phyloP scores from a whole-genome alignment of 37 sponge, comb jelly and placozoan species.

The Bolinopsis microptera region DNA sequence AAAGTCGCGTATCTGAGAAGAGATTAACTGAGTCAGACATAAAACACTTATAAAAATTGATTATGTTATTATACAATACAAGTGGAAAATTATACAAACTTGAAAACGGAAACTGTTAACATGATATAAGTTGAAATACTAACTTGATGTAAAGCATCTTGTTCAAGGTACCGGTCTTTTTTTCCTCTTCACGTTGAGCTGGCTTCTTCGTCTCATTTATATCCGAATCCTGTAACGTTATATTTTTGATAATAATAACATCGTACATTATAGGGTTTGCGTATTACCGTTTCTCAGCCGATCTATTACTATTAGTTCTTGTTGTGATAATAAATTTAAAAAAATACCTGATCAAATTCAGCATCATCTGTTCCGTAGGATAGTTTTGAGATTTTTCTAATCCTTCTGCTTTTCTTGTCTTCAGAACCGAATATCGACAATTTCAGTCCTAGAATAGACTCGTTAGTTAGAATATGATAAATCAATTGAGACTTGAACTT shows the following conservation, averaged over 20 bases:
- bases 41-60: too few species aligned
- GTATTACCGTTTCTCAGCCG: neutral
- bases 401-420: neutral
- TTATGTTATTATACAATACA: too few species aligned
- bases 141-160: neutral
- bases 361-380: neutral
- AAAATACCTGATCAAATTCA: neutral
- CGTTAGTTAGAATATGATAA: too few species aligned
- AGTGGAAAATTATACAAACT: too few species aligned
- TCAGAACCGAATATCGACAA: constrained; percentile 2
- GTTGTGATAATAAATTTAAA: too few species aligned
- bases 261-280: too few species aligned
- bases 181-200: constrained; percentile 11
- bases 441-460: neutral
- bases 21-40: neutral
- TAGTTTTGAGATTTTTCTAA: neutral
- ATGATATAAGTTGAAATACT: too few species aligned
- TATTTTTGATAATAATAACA: too few species aligned
- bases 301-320: too few species aligned
- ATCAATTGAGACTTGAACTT: too few species aligned
- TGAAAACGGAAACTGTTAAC: too few species aligned
- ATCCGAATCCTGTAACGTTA: too few species aligned
- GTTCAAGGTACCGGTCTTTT: neutral
- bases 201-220: constrained; percentile 6
- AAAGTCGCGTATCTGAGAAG: neutral